Conservation (phyloP, 1,140 invertebrate species). For the Anagrus nilaparvatae region DNA sequence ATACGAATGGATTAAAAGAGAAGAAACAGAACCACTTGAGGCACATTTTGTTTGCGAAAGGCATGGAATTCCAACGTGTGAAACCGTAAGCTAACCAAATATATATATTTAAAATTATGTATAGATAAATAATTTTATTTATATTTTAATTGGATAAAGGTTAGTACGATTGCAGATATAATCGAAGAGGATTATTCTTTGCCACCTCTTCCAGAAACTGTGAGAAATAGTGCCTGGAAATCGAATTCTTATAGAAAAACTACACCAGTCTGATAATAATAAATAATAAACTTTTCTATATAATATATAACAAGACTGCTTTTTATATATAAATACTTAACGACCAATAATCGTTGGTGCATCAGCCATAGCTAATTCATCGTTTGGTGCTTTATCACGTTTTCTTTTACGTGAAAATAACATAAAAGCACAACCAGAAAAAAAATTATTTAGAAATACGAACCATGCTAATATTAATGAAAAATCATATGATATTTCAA, state of each 20-base stretch:
- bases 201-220: slow-evolving; percentile 30
- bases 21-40: slow-evolving; percentile 1
- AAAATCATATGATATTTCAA: slow-evolving; percentile 54
- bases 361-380: slow-evolving; percentile 71
- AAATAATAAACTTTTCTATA: background rate
- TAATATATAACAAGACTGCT: background rate
- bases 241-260: slow-evolving; percentile 42
- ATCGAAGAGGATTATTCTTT: slow-evolving; percentile 38
- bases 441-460: slow-evolving; percentile 60
- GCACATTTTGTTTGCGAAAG: slow-evolving; percentile 2
- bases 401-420: slow-evolving; percentile 75
- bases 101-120: background rate
- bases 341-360: slow-evolving; percentile 75
- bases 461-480: slow-evolving; percentile 74
- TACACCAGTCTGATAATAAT: slow-evolving; percentile 42
- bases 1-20: slow-evolving; percentile 38
- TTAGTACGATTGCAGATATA: slow-evolving; percentile 47
- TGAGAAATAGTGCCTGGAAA: slow-evolving; percentile 30
- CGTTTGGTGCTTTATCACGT: slow-evolving; percentile 65
- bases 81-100: background rate
- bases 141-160: slow-evolving; percentile 27
- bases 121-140: too few species aligned
- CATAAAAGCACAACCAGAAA: slow-evolving; percentile 62
- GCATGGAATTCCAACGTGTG: too few species aligned
- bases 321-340: slow-evolving; percentile 36